Base-by-base conservation (phyloP, 2,888 invertebrate genomes). In the Pristionchus fissidentatus region DNA sequence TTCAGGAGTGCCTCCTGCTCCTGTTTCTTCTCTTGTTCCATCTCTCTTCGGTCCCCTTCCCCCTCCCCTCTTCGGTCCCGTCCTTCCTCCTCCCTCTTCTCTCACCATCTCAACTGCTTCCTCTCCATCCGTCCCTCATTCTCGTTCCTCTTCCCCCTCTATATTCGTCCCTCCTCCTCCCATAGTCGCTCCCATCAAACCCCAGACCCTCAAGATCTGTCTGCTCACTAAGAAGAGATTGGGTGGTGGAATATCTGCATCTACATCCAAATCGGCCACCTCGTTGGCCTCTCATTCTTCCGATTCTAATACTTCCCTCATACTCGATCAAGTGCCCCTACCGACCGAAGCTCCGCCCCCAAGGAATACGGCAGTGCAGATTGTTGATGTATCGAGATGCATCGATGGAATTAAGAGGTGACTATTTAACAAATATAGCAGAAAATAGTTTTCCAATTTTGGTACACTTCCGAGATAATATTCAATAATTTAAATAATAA, bases 181-280 rank as follows among this genome's bases (percentile, higher is more conserved):
- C 15, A 49, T 52, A 26, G 3, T 52, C 19, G 29, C 35, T 10
- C 55, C 77, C 52, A 15, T 52, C 35, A 52, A 35, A 52, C 77
- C 19, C 7, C 77, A 29, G 8, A 13, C 73, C 15, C 55, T 78
- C 49, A 78, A 78, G 52, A 78, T 78, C 77, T 78, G 52, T 66
- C 60, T 60, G 29, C 60, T 32, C 7, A 10, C 32, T 7, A 66
- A 29, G 62, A 66, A 66, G 62, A 26, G 62, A 35, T 26, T 66
- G 29, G 19, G 26, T 26, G 62, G 62, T 32, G 19, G 62, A 32
- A 32, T 8, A 29, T 15, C 41, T 29, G 19, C 70, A 70, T 66
- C 66, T n/a, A 32, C 70, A 8, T 15, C 41, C 4, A 70, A 35
- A 10, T 41, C 70, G 7, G 13, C 15, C 3, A 41, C 70, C 15